phyloP scores from a whole-genome alignment of 2,797 vertebrate species.

The Liparis tanakae region DNA sequence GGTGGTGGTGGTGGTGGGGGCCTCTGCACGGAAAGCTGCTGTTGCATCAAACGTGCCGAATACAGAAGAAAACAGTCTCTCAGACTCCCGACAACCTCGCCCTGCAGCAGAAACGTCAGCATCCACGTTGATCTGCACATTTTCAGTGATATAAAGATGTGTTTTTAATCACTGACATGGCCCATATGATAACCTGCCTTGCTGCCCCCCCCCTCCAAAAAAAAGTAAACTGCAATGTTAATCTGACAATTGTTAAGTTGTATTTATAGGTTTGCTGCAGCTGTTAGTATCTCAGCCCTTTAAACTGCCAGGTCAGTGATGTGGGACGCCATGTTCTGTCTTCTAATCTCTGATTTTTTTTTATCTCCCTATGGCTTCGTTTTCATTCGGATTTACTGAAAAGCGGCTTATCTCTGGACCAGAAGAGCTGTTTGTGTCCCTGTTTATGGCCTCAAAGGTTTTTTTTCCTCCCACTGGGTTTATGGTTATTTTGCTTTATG shows the following conservation, averaged over 20 bases:
- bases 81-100: constrained; percentile 7
- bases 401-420: constrained; percentile 75
- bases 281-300: constrained; percentile 16
- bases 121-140: constrained; percentile 17
- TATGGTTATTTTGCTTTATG: constrained; percentile 17
- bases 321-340: constrained; percentile 48
- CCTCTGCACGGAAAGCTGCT: constrained; percentile 24
- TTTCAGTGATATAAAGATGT: neutral
- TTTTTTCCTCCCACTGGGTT: constrained; percentile 26
- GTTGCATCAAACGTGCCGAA: constrained; percentile 50
- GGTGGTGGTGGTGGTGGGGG: neutral
- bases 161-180: neutral
- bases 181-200: neutral
- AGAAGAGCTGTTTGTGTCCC: constrained; percentile 51
- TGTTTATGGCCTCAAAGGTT: constrained; percentile 49
- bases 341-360: constrained; percentile 44
- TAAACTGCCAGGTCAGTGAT: constrained; percentile 37
- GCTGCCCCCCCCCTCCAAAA: too few relatives aligned
- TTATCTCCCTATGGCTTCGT: constrained; percentile 37
- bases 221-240: neutral
- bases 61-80: constrained; percentile 48
- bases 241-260: neutral
- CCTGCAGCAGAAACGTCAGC: constrained; percentile 25
- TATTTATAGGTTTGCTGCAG: neutral
- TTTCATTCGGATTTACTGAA: constrained; percentile 72